Base-by-base conservation (phyloP, 2,113 vertebrate species). In the Tragelaphus strepsiceros region DNA sequence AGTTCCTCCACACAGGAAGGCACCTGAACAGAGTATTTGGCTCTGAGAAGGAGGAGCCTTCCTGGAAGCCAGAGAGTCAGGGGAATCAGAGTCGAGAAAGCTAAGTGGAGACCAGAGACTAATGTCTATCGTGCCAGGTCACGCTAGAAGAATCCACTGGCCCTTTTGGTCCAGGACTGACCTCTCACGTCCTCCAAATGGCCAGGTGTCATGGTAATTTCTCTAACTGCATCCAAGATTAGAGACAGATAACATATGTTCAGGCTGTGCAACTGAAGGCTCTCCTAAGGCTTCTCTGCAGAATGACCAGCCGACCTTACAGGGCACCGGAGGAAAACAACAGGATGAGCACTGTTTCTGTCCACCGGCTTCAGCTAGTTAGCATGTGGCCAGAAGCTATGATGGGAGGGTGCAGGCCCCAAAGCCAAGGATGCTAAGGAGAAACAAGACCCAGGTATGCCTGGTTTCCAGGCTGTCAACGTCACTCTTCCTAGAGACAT, bases 1-100 rank as follows among this genome's bases (percentile, higher is more conserved):
- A 67, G 11, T 96, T 88, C 81, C 97, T 98, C 97, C 74, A 94
- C 97, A 95, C 96, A 96, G 96, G 96, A 98, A 99, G 98, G 98
- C 98, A 98, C 98, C 98, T 98, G 94, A 97, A 98, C 92, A 56
- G 96, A 98, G 97, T 94, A 92, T 96, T 96, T 97, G 96, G 97
- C 71, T 98, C 95, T 91, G 88, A 96, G 82, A 96, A 97, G 53
- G 97, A 97, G 96, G 97, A 97, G 96, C 97, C 92, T 97, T 98
- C 98, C 98, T 98, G 96, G 97, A 98, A 97, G 83, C 74, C 84
- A 90, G 61, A 95, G 46, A 94, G 30, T 80, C 46, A 22, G 59
- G 97, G 62, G 97, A 74, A 98, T 96, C 62, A 96, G 97, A 77
- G 61, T 39, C 24, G 35, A n/a, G 24, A 97, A 59, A 96, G 96